Base-by-base conservation (phyloP, 2,113 vertebrate genomes). In the Morone saxatilis region DNA sequence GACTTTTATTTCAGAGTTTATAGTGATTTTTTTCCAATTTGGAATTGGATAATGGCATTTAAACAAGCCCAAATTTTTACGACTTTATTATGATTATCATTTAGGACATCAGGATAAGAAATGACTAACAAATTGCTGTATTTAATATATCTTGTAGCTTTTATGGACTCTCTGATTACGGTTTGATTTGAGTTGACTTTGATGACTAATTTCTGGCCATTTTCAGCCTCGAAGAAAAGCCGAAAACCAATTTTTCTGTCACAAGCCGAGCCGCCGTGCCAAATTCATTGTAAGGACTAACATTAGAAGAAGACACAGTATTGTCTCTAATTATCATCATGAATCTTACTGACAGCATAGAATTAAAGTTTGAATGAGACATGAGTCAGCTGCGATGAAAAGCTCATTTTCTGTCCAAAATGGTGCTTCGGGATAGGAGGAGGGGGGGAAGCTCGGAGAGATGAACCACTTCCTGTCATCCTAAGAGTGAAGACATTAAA, bases 301-400 rank as follows among this genome's bases (percentile, higher is more conserved):
- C 38, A 31, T 56, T n/a, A 56, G 65, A 70, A 40, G 19, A 56
- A 41, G 63, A 47, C 56, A 66, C 11, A 47, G 7, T 16, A 31
- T 65, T 71, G 50, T 84, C 77, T 48, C 59, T 38, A 56, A 86
- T 63, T 76, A 71, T 38, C 51, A 59, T 50, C 74, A 76, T 63
- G 54, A 57, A 74, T 84, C 76, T 48, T 11, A 25, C 53, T 81
- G 81, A 84, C 69, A 66, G 74, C 65, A 51, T 71, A 57, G 19
- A 80, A 82, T 85, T 63, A 69, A 53, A 71, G 25, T 69, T 41
- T 82, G 10, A 56, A 56, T 56, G 51, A 69, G 45, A 56, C 31
- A 31, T 76, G 51, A 83, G 31, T 80, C 62, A 73, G 53, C 5
- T 10, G 5, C 31, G 7, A 70, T 57, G 16, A 82, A 78, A 71